These are phyloP conservation scores for Athene noctua DNA, from an alignment of 2,113 vertebrate species.

Conservation along the genomic window DNA sequence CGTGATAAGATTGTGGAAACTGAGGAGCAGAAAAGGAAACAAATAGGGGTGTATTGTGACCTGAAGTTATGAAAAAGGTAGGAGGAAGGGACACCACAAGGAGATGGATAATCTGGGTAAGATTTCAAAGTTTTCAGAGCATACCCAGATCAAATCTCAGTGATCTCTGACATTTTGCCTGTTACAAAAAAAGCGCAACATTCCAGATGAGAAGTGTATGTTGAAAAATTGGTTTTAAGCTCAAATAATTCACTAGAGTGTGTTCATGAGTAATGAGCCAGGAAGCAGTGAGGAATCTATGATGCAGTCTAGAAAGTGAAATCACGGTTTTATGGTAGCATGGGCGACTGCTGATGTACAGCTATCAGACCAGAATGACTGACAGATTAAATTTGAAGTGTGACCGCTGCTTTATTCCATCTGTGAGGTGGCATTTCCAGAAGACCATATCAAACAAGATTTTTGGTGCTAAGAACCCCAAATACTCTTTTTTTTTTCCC, in stretches of 20 bases:
- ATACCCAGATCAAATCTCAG: background rate
- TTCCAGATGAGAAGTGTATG: background rate
- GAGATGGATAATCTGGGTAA: background rate
- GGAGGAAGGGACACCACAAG: background rate
- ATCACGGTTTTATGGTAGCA: background rate
- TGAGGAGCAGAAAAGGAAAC: background rate
- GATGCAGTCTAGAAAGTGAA: background rate
- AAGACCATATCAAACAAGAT: background rate
- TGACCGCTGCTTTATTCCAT: background rate
- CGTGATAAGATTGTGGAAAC: background rate
- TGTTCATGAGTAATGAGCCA: background rate
- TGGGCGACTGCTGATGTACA: background rate
- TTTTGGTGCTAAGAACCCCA: background rate
- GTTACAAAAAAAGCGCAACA: background rate
- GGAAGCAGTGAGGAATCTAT: background rate
- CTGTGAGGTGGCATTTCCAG: background rate
- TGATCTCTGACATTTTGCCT: background rate
- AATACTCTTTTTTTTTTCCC: background rate
- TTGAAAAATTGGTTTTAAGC: background rate
- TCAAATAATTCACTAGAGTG: background rate
- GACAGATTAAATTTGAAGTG: background rate
- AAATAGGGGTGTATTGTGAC: background rate
- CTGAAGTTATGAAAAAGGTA: background rate
- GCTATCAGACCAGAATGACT: background rate
- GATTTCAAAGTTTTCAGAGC: background rate